Evolutionary conservation across 2,113 vertebrate species (phyloP), one percentile per base, ranked within the genome.

Genomic region (Psilopogon haemacephalus): DNA sequence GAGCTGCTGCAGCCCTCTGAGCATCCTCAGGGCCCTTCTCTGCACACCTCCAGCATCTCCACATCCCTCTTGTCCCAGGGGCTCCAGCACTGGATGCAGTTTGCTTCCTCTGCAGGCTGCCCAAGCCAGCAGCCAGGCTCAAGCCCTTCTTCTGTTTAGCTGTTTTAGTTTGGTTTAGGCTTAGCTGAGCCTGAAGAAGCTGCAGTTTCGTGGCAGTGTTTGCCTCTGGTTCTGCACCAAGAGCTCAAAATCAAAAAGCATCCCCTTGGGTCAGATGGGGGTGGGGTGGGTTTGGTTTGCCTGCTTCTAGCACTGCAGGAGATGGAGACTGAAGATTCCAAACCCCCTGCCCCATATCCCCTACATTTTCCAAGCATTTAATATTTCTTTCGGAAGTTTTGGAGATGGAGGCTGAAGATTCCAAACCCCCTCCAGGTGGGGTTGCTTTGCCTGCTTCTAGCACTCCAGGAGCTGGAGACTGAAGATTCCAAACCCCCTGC

Each of bases 141-240:
- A 52, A 84, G 62, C 84, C 50, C 44, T 40, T 89, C 33, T 86
- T 94, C 95, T 92, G 76, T 84, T 80, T 73, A 63, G 72, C 78
- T 86, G 24, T 91, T 85, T 93, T 73, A 37, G 60, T 83, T 93
- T 94, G 87, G 50, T 79, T 88, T 89, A 68, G 65, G 54, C 77
- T 78, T 81, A 68, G 69, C 85, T 88, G 73, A 69, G 81, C 70
- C 58, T 75, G 76, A 48, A 1, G 1, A 54, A 88, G 65, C 42
- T 74, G 38, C 59, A 19, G 52, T 71, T 91, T 38, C 12, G 1
- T 84, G 88, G 67, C 80, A 91, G 60, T n/a, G 44, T 89, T 81
- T 86, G 72, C 42, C 33, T 94, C 65, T 58, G 32, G 28, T 68
- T 64, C 44, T 64, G n/a, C 73, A 33, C 55, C 37, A 62, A 68